Percentiles rank a stretch among this genome's conserved stretches.
These are phyloP conservation scores for Spatulosminthurus flaviceps DNA, from an alignment of 2,888 invertebrate genomes.

Conservation along the genomic window DNA sequence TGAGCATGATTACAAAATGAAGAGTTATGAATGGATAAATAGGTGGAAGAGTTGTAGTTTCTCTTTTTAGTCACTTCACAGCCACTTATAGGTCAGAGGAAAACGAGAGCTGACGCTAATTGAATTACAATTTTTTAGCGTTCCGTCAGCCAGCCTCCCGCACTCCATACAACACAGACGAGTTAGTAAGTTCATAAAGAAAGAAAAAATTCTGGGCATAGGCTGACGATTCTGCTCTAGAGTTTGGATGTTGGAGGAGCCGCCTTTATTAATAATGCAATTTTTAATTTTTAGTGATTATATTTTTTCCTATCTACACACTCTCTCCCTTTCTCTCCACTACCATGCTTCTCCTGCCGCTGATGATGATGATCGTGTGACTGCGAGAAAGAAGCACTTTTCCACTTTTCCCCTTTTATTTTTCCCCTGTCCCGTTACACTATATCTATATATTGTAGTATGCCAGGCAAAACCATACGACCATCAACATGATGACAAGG, in stretches of 20 bases:
- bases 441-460: neutral
- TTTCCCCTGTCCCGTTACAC: constrained; percentile 19
- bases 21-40: constrained; percentile 50
- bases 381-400: constrained; percentile 25
- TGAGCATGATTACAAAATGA: constrained; percentile 48
- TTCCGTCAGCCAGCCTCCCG: constrained; percentile 35
- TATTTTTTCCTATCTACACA: constrained; percentile 49
- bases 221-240: neutral
- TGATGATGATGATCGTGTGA: constrained; percentile 15
- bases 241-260: neutral
- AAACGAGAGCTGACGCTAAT: constrained; percentile 53
- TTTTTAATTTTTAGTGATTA: constrained; percentile 64
- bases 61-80: constrained; percentile 47
- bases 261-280: constrained; percentile 62
- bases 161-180: constrained; percentile 21
- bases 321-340: constrained; percentile 4
- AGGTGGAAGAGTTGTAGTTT: constrained; percentile 27
- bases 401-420: constrained; percentile 26
- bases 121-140: constrained; percentile 51
- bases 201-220: neutral
- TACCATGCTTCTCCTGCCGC: neutral
- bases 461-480: neutral
- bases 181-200: neutral
- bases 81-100: constrained; percentile 51
- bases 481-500: constrained; percentile 37